Conservation (phyloP, 2,888 invertebrate species). For the Athalia cordata region DNA sequence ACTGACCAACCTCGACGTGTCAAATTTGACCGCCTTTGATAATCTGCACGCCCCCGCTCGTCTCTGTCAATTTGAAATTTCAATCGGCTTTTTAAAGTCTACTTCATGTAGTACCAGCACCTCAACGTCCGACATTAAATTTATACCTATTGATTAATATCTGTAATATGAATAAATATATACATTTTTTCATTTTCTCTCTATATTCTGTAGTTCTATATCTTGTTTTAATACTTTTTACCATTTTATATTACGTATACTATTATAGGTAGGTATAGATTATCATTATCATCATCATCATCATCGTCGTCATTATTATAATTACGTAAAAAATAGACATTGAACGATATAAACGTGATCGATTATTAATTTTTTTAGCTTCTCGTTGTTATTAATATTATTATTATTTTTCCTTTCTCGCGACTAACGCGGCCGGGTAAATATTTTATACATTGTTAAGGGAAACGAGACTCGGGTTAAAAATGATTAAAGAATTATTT, state of each 20-base stretch:
- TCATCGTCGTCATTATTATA: no score
- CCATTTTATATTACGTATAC: neutral
- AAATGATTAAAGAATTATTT: conserved; percentile 49
- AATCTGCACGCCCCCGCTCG: conserved; percentile 8
- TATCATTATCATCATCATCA: no score
- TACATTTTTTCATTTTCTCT: conserved; percentile 24
- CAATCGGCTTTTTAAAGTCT: neutral
- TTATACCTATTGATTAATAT: neutral
- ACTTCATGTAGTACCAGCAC: neutral
- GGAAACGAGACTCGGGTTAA: neutral
- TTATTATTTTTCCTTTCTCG: neutral
- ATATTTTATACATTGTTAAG: neutral
- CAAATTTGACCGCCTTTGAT: no score
- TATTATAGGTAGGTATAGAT: no score
- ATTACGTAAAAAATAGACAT: no score
- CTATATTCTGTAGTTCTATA: neutral
- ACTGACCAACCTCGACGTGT: no score
- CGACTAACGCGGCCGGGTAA: neutral
- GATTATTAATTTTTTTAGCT: conserved; percentile 14
- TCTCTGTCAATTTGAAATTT: neutral
- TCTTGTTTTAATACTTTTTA: neutral
- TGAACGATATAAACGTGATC: no score
- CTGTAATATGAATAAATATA: conserved; percentile 12
- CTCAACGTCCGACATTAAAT: conserved; percentile 5
- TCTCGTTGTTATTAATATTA: neutral